phyloP scores from a whole-genome alignment of 2,113 vertebrate genomes.

The Nycticebus coucang region DNA sequence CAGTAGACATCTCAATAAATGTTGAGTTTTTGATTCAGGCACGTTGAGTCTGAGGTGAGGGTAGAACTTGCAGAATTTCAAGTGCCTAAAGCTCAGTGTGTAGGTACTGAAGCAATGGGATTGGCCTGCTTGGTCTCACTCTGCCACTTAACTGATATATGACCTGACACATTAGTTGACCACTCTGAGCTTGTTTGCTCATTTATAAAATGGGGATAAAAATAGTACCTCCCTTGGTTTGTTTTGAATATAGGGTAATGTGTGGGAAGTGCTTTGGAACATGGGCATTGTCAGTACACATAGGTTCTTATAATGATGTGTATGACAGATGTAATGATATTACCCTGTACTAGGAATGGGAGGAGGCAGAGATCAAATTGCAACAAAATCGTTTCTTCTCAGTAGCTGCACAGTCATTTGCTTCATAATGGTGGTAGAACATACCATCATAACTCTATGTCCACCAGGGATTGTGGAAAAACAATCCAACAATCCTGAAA shows the following conservation, averaged over 20 bases:
- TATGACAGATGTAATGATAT: constrained; percentile 5
- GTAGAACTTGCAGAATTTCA: background rate
- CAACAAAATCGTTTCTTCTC: background rate
- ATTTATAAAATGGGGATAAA: constrained; percentile 7
- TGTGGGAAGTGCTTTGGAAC: background rate
- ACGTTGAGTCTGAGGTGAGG: background rate
- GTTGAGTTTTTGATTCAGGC: background rate
- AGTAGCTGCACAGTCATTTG: background rate
- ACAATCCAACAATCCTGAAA: background rate
- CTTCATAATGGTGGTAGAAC: background rate
- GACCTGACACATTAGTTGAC: background rate
- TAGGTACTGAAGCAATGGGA: background rate
- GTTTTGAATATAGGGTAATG: background rate
- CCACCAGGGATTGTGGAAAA: background rate
- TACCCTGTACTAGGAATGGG: background rate
- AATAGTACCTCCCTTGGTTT: constrained; percentile 21
- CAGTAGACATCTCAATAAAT: background rate
- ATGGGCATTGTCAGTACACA: background rate
- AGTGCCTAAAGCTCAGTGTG: background rate
- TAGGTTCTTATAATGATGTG: background rate
- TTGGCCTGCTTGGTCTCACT: background rate
- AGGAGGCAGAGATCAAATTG: background rate
- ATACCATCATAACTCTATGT: background rate
- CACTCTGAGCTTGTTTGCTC: background rate
- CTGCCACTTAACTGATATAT: background rate